phyloP scores from a whole-genome alignment of 2,797 vertebrate species.

The Antrozous pallidus region DNA sequence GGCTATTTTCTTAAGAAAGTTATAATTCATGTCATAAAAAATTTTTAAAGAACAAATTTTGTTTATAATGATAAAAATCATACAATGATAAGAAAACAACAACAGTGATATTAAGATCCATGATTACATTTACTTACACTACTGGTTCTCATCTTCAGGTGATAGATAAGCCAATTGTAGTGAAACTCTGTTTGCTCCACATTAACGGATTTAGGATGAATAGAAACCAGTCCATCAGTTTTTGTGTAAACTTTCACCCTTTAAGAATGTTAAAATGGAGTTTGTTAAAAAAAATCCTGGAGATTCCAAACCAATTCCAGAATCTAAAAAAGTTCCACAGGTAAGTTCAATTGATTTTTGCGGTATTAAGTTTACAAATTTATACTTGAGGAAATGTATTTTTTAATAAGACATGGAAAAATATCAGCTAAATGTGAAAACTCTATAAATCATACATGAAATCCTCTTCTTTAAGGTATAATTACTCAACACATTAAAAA shows the following conservation, averaged over 20 bases:
- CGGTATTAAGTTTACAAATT: neutral
- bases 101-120: neutral
- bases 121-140: constrained; percentile 87
- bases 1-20: neutral
- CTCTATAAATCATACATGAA: neutral
- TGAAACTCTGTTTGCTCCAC: constrained; percentile 93
- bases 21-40: neutral
- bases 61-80: neutral
- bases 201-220: constrained; percentile 98
- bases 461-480: neutral
- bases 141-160: constrained; percentile 98
- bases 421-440: neutral
- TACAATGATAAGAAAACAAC: neutral
- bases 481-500: constrained; percentile 1
- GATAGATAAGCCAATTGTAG: constrained; percentile 97
- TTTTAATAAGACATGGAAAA: neutral
- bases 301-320: neutral
- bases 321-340: neutral
- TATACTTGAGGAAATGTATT: constrained; percentile 4
- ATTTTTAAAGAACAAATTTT: neutral
- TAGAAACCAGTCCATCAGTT: constrained; percentile 92
- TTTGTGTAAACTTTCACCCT: constrained; percentile 97
- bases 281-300: neutral
- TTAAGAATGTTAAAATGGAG: constrained; percentile 48
- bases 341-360: neutral